Evolutionary conservation across 92 coral and sea anemone genomes (phyloP).

Genomic region (Zoanthus sansibaricus): DNA sequence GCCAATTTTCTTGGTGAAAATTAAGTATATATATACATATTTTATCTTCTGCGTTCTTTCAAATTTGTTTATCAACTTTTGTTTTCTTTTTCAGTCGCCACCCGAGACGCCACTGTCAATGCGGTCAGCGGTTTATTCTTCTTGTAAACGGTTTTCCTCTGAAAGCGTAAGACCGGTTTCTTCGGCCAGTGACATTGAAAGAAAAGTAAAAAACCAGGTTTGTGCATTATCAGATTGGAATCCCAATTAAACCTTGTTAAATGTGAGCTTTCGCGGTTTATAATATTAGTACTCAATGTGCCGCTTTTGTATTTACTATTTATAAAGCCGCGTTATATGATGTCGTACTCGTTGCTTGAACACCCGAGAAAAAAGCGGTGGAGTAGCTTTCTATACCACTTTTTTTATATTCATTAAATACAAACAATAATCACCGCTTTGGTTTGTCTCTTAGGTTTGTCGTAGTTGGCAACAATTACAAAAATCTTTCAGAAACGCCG

Average conservation of each 20-base stretch:
- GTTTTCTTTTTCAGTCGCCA: constrained; percentile 55
- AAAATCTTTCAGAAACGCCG: constrained; percentile 82
- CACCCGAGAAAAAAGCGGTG: no score
- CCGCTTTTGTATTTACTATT: no score
- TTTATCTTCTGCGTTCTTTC: no score
- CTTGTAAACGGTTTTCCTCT: constrained; percentile 61
- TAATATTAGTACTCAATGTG: no score
- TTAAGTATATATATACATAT: no score
- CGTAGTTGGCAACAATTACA: constrained; percentile 92
- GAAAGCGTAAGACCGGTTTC: constrained; percentile 76
- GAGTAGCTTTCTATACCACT: no score
- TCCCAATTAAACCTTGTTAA: no score
- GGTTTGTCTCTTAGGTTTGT: constrained; percentile 69
- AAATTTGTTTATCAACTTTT: neutral
- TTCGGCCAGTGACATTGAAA: constrained; percentile 85
- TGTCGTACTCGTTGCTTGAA: no score
- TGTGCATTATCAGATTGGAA: neutral
- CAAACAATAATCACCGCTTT: neutral
- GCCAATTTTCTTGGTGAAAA: no score
- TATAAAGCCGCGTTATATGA: no score
- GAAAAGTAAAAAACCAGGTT: constrained; percentile 86
- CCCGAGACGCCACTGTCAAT: constrained; percentile 66
- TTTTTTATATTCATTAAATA: no score
- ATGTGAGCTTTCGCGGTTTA: no score
- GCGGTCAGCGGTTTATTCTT: constrained; percentile 73